These are phyloP conservation scores for Gopherus flavomarginatus DNA, from an alignment of 2,113 vertebrate genomes.

Conservation along the genomic window DNA sequence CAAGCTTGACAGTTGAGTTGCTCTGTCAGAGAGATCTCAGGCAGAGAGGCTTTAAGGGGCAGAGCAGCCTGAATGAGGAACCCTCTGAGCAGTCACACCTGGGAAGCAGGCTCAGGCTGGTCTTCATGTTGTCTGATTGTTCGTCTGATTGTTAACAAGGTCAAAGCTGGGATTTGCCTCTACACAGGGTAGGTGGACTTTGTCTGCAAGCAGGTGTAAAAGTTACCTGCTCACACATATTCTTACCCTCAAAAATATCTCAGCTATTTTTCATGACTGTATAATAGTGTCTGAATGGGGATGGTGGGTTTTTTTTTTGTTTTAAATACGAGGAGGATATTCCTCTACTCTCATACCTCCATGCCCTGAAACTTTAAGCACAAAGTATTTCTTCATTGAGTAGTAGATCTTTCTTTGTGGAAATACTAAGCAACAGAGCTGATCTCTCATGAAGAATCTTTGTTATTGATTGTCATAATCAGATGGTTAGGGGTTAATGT, in stretches of 20 bases:
- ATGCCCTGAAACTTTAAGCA: background rate
- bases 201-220: accelerated
- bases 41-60: background rate
- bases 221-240: background rate
- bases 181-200: background rate
- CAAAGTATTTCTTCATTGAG: background rate
- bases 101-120: background rate
- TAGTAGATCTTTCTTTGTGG: accelerated
- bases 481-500: no score
- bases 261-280: background rate
- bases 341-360: background rate
- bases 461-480: background rate
- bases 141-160: background rate
- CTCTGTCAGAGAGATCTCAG: accelerated
- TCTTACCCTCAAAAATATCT: background rate
- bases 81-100: background rate
- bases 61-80: background rate
- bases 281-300: background rate
- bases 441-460: background rate
- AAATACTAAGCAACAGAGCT: background rate
- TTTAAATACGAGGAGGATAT: accelerated
- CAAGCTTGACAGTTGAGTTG: background rate
- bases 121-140: background rate
- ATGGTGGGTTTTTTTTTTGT: background rate
- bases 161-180: background rate